Base-by-base conservation (phyloP, 2,113 vertebrate species). In the Toxotes jaculatrix region DNA sequence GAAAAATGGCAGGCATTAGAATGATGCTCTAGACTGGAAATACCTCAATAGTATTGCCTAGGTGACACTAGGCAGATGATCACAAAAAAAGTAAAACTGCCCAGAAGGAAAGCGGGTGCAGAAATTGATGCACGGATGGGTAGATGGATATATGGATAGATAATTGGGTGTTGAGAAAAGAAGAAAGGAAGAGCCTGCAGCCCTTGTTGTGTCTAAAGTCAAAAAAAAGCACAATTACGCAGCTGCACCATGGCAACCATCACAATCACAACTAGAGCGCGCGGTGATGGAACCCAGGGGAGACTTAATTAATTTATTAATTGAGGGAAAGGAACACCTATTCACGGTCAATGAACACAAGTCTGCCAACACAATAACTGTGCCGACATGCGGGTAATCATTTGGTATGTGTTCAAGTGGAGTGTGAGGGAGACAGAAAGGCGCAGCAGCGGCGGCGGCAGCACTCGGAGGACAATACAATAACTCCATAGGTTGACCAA, bases 191-290 rank as follows among this genome's bases (percentile, higher is more conserved):
- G 86, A 82, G 74, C 27, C 56, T 84, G 27, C 21, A n/a, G 34
- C 82, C 9, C 66, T 74, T 72, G 32, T 63, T 55, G 40, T 45
- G 47, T 75, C 57, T 72, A 10, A 79, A 86, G 51, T 70, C 21
- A 55, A 74, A 60, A 42, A 79, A 60, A 74, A 74, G 63, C 86
- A 82, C 61, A 81, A 88, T 88, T 88, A 76, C 62, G 49, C 16
- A 40, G 9, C 57, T 13, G 67, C 84, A 76, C 91, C 86, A 92
- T 91, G 87, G 82, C 74, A 93, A 94, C 92, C 89, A 80, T 79
- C 82, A 72, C 69, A 69, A 68, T 79, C 70, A 43, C 70, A 84
- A 71, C 38, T 49, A 31, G 31, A 49, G 79, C 70, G 74, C 69
- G 61, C 64, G 45, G 38, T 77, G 85, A 90, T 69, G 82, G 88